These are phyloP conservation scores for Apamea epomidion DNA, from an alignment of 2,888 invertebrate genomes.

Conservation along the genomic window DNA sequence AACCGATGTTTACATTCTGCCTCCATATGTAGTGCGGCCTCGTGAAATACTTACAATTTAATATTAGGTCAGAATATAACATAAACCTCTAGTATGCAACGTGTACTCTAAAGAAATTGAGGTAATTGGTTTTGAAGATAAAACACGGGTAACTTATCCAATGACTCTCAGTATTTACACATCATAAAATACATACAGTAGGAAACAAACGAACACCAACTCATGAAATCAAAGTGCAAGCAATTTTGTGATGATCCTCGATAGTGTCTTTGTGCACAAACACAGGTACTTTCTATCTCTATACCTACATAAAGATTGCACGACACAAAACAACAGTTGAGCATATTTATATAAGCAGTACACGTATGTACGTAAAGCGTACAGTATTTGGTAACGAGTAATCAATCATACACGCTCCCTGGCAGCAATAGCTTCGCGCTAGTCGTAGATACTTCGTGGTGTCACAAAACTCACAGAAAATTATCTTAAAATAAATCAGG, in stretches of 20 bases:
- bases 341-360: constrained; percentile 75
- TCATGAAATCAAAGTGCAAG: constrained; percentile 62
- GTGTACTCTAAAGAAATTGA: constrained; percentile 89
- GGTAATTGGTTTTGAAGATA: constrained; percentile 90
- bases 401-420: constrained; percentile 71
- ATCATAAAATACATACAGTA: constrained; percentile 72
- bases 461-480: constrained; percentile 80
- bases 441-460: constrained; percentile 77
- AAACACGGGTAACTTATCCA: constrained; percentile 89
- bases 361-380: constrained; percentile 78
- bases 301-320: constrained; percentile 81
- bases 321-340: constrained; percentile 76
- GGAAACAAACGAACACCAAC: constrained; percentile 68
- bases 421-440: constrained; percentile 49
- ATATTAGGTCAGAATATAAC: constrained; percentile 84
- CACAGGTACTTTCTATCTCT: constrained; percentile 79
- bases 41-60: constrained; percentile 84
- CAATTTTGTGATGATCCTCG: constrained; percentile 73
- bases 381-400: constrained; percentile 81
- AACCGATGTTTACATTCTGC: constrained; percentile 77
- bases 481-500: constrained; percentile 89
- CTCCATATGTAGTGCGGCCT: constrained; percentile 78
- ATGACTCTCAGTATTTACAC: constrained; percentile 88
- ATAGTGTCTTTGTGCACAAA: constrained; percentile 68
- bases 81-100: constrained; percentile 82